Evolutionary conservation across 2,797 vertebrate species (phyloP), one percentile per base, ranked within the genome.

Genomic region (Spinus pinus): DNA sequence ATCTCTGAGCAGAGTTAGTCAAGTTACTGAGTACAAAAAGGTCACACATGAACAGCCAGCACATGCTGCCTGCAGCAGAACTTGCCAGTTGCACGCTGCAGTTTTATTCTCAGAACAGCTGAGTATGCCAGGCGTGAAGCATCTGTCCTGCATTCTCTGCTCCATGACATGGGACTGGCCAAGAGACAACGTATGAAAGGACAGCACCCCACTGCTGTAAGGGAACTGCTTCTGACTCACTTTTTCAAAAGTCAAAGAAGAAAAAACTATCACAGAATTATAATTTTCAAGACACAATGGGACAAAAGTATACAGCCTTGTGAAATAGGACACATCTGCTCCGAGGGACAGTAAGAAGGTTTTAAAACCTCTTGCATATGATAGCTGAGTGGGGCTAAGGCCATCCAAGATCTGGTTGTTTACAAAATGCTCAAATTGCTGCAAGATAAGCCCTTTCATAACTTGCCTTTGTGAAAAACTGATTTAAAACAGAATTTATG

Each of bases 61-160:
- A 95, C 72, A 92, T 86, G 93, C 78, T 95, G 88, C 83, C 62
- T 87, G 51, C 58, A 93, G 94, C 80, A 90, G 73, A 74, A 64
- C 81, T 82, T 64, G 88, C 87, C 82, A 95, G 90, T 93, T 54
- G n/a, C 88, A 42, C 14, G 28, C 65, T 96, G 87, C 14, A 90
- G 95, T 94, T 97, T 97, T 93, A 96, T 91, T 95, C 93, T 81
- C 86, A 84, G 75, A 96, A 97, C 95, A 97, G 95, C 96, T 97
- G 95, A 94, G 86, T 91, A 88, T 94, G 80, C 81, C 94, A 95
- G 79, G 94, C 96, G 97, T 95, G 95, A 88, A 95, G 97, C 96
- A 97, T 97, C 95, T 97, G 94, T 97, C 87, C 86, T 73, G 53
- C 65, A 95, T 96, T 96, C 96, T 62, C 93, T 67, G 74, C 70